phyloP scores from a whole-genome alignment of 2,888 invertebrate species.

The Heliconius charithonia region DNA sequence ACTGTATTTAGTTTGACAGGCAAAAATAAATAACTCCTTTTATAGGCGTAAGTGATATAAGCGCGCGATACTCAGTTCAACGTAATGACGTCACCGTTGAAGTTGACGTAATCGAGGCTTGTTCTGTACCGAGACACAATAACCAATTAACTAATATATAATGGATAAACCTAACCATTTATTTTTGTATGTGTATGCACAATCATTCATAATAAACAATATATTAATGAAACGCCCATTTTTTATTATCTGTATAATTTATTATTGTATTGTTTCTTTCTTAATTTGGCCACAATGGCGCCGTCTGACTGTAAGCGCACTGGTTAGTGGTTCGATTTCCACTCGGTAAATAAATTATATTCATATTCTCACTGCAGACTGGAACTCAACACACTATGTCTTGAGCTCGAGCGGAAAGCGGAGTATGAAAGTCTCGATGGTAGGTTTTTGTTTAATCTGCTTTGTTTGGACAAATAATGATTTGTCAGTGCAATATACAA shows the following conservation, averaged over 20 bases:
- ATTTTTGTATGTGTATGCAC: not conserved
- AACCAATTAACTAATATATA: not conserved
- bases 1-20: not conserved
- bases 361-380: not conserved
- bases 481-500: not conserved
- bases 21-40: not conserved
- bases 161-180: not conserved
- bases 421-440: no score
- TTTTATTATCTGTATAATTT: not conserved
- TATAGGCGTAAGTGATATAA: not conserved
- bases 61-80: not conserved
- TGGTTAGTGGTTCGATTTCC: not conserved
- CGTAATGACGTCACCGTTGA: not conserved
- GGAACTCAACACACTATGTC: not conserved
- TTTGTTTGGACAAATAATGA: no score
- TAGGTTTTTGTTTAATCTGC: no score
- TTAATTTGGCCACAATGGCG: not conserved
- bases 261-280: not conserved
- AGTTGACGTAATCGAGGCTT: slow-evolving; percentile 10
- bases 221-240: slow-evolving; percentile 1
- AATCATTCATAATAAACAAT: not conserved
- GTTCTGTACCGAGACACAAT: not conserved
- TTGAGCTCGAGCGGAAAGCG: no score
- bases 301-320: no score
- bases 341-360: no score